These are phyloP conservation scores for Montipora capricornis DNA, from an alignment of 64 coral and sea anemone species.

Conservation along the genomic window DNA sequence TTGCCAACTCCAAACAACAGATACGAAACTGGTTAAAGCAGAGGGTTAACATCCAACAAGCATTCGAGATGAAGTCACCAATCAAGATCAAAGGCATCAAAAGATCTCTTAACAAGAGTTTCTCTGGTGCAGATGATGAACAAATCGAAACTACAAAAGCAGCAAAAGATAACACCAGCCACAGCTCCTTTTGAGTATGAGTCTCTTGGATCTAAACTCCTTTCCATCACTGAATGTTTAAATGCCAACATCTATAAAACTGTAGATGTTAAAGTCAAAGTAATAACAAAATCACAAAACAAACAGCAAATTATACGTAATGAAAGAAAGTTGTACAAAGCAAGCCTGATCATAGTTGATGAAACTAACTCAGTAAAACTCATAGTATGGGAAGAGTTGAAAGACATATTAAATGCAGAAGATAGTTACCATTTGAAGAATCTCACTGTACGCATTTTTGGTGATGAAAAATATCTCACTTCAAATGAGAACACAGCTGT, in stretches of 20 bases:
- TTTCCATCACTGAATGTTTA: too few species aligned
- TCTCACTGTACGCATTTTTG: conserved; percentile 36
- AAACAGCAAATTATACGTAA: conserved; percentile 42
- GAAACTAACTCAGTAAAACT: conserved; percentile 66
- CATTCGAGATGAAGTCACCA: too few species aligned
- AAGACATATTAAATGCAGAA: conserved; percentile 40
- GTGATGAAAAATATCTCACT: conserved; percentile 62
- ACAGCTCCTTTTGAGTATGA: too few species aligned
- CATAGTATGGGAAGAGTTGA: conserved; percentile 61
- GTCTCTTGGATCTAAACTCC: too few species aligned
- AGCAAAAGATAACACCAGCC: too few species aligned
- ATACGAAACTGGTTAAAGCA: too few species aligned
- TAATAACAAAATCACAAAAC: conserved; percentile 42
- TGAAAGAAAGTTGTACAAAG: conserved; percentile 42
- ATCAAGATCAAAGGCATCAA: too few species aligned
- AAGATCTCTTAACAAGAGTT: too few species aligned
- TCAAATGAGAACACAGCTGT: conserved; percentile 34
- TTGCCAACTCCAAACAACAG: too few species aligned
- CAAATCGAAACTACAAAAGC: too few species aligned
- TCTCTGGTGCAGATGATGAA: too few species aligned
- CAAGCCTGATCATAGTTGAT: conserved; percentile 66
- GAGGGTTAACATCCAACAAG: too few species aligned
- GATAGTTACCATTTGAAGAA: conserved; percentile 57
- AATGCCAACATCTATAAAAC: conserved; percentile 26
- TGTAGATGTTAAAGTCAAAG: conserved; percentile 63